Evolutionary conservation across 92 coral and sea anemone species (phyloP), one percentile per base, ranked within the genome.

Genomic region (Phenganax stokvisi): DNA sequence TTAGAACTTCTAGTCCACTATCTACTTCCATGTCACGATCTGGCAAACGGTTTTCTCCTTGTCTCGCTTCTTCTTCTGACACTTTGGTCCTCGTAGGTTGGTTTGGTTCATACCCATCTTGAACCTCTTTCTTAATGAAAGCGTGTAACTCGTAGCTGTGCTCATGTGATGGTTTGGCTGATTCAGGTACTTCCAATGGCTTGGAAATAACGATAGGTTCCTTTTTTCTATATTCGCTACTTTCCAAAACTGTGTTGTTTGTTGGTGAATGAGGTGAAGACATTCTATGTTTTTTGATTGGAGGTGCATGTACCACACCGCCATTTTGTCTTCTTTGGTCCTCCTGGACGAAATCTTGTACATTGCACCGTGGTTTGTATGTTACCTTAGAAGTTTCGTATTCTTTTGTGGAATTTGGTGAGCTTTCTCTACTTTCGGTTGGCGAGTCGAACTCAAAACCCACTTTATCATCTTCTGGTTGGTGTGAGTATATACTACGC

Each of bases 261-360:
- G 16, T 30, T 2, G 73, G 73, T 16, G 73, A 68, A 30, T 68
- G 54, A 7, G 73, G 73, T 30, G 73, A 68, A 10, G 73, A 68
- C 54, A 68, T 68, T 68, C 47, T 68, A 37, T 68, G 73, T 16
- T 68, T 68, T 37, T 68, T 68, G 47, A 51, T 68, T 68, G 73
- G 73, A 30, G 73, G 73, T 37, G 53, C 73, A 0, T 68, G 53
- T 6, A 68, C 47, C 47, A 28, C 52, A 29, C 9, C n/a, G 12
- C 54, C 17, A 37, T 30, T 68, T 68, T 27, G 73, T 28, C 73
- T 20, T 68, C 73, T 64, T 20, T 64, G 11, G 54, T 68, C 73
- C 47, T 68, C 73, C 73, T 68, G 53, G 17, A 68, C 54, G 47
- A 68, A 68, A 68, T 68, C 73, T 68, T 68, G 73, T 68, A 68